Conservation (phyloP, 1,140 invertebrate species). For the Conus betulinus region DNA sequence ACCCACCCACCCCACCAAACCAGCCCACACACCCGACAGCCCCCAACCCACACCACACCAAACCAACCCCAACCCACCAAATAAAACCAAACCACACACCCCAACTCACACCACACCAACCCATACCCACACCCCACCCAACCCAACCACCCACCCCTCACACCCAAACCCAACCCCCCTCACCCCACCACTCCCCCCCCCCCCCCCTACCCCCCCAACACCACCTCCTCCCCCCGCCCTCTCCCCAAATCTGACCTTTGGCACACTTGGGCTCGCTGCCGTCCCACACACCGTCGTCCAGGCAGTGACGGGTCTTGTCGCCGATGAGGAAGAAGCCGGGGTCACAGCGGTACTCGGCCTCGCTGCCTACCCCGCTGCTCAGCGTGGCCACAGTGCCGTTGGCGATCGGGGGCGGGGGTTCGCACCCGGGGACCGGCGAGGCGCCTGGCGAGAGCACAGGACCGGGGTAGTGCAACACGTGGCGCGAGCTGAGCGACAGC, state of each 20-base stretch:
- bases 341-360: slow-evolving; percentile 51
- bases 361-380: slow-evolving; percentile 44
- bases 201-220: neutral
- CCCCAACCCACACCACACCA: no score
- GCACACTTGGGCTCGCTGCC: slow-evolving; percentile 62
- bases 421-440: slow-evolving; percentile 55
- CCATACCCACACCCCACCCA: no score
- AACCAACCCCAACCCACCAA: no score
- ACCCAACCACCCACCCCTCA: no score
- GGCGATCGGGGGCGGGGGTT: slow-evolving; percentile 42
- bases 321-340: slow-evolving; percentile 57
- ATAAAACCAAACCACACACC: slow-evolving; percentile 56
- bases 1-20: no score
- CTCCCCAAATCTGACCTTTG: slow-evolving; percentile 41
- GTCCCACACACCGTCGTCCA: slow-evolving; percentile 58
- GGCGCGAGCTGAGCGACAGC: neutral
- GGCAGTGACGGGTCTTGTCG: slow-evolving; percentile 48
- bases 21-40: no score
- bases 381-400: slow-evolving; percentile 50
- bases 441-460: neutral
- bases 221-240: no score
- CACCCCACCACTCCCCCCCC: neutral
- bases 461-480: neutral
- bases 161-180: slow-evolving; percentile 49
- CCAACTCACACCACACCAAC: no score